These are phyloP conservation scores for Lucilia cuprina DNA, from an alignment of 1,140 invertebrate species.

Conservation along the genomic window DNA sequence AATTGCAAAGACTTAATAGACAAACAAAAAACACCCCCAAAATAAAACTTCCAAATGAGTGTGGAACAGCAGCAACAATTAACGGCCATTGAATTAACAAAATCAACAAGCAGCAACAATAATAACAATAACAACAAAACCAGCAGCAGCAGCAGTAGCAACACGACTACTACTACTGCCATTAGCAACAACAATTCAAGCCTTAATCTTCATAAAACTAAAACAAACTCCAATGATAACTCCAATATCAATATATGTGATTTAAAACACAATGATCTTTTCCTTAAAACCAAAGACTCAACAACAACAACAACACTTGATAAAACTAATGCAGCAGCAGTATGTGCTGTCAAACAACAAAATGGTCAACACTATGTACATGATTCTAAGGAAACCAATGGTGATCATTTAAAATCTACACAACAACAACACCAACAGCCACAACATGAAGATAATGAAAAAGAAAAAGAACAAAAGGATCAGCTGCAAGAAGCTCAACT, in stretches of 20 bases:
- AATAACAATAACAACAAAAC: not conserved
- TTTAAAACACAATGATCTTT: not conserved
- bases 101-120: slow-evolving; percentile 36
- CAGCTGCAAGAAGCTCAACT: slow-evolving; percentile 19
- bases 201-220: slow-evolving; percentile 28
- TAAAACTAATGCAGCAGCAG: not conserved
- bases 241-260: not conserved
- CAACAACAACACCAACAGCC: slow-evolving; percentile 12
- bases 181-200: slow-evolving; percentile 25
- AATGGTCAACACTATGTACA: slow-evolving; percentile 39
- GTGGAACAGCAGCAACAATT: slow-evolving; percentile 29
- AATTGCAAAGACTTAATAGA: not conserved
- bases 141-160: slow-evolving; percentile 1
- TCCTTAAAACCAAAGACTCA: not conserved
- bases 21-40: not conserved
- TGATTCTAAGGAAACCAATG: slow-evolving; percentile 36
- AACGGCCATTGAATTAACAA: slow-evolving; percentile 33
- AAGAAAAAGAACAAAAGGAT: slow-evolving; percentile 28
- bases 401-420: not conserved
- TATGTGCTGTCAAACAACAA: slow-evolving; percentile 36
- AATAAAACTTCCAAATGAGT: slow-evolving; percentile 36
- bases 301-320: not conserved
- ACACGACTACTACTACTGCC: not conserved
- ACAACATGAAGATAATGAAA: slow-evolving; percentile 30
- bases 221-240: not conserved